phyloP scores from a whole-genome alignment of 2,888 invertebrate genomes.

The Rhimphoctona megacephalus region DNA sequence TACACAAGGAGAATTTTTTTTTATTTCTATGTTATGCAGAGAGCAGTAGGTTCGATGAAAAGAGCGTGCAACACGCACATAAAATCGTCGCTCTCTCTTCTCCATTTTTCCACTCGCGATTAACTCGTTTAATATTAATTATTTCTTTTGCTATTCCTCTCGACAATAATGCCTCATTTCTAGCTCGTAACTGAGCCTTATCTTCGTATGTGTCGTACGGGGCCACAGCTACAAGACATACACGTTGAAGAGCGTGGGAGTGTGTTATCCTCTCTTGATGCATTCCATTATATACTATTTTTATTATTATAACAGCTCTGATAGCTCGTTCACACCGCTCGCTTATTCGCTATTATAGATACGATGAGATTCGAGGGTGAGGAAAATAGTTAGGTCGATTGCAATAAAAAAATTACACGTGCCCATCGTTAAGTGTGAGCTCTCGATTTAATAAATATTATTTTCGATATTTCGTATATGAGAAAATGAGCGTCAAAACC shows the following conservation, averaged over 20 bases:
- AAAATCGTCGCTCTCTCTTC: constrained; percentile 34
- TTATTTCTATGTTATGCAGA: neutral
- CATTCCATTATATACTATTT: constrained; percentile 39
- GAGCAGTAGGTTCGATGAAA: constrained; percentile 9
- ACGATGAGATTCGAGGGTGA: constrained; percentile 19
- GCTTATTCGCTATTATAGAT: constrained; percentile 33
- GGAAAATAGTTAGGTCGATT: neutral
- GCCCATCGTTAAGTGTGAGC: constrained; percentile 11
- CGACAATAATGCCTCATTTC: constrained; percentile 53
- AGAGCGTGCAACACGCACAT: constrained; percentile 44
- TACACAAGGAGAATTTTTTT: constrained; percentile 11
- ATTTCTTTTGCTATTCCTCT: constrained; percentile 58
- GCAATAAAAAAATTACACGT: constrained; percentile 44
- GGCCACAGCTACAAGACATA: neutral
- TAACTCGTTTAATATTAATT: constrained; percentile 65
- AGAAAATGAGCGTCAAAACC: too few species aligned
- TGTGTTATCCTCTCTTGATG: constrained; percentile 13
- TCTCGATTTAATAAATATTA: constrained; percentile 13
- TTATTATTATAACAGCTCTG: constrained; percentile 51
- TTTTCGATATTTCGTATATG: neutral
- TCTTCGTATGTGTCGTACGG: neutral
- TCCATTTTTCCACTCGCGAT: constrained; percentile 32
- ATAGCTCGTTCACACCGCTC: constrained; percentile 58
- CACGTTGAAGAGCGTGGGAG: constrained; percentile 60
- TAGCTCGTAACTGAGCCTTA: neutral